Conservation (phyloP, 2,113 vertebrate genomes). For the Panthera uncia region DNA sequence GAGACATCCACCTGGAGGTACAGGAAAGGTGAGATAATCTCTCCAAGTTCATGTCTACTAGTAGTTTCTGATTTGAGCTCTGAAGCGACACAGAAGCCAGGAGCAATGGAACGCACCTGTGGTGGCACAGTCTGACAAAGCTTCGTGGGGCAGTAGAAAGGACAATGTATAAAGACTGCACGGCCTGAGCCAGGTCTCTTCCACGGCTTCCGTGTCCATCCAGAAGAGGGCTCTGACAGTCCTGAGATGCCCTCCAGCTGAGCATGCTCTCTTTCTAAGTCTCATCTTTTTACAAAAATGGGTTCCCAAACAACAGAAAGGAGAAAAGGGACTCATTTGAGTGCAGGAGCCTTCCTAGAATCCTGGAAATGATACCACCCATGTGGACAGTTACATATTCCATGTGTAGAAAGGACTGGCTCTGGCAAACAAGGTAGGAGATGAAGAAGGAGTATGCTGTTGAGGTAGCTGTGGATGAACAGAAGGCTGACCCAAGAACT, state of each 20-base stretch:
- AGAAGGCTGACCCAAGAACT: background rate
- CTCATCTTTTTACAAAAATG: background rate
- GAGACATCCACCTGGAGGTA: background rate
- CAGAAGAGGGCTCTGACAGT: background rate
- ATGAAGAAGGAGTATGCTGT: background rate
- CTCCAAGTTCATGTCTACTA: background rate
- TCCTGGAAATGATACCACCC: background rate
- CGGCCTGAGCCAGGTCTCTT: background rate
- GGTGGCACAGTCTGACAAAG: background rate
- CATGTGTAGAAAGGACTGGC: background rate
- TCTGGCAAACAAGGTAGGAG: background rate
- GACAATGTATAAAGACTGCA: fast-evolving
- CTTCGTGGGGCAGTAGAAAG: background rate
- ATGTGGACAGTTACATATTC: background rate
- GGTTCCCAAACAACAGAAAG: background rate
- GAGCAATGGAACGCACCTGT: background rate
- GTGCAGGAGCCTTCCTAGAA: background rate
- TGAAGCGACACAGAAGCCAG: background rate
- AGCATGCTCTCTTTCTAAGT: background rate
- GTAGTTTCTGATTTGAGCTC: background rate
- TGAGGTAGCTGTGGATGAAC: background rate
- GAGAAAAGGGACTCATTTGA: background rate
- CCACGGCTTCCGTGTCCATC: background rate
- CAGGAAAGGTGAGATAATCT: background rate
- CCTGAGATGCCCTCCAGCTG: background rate